phyloP scores from a whole-genome alignment of 2,888 invertebrate genomes.

The Conus canariensis region DNA sequence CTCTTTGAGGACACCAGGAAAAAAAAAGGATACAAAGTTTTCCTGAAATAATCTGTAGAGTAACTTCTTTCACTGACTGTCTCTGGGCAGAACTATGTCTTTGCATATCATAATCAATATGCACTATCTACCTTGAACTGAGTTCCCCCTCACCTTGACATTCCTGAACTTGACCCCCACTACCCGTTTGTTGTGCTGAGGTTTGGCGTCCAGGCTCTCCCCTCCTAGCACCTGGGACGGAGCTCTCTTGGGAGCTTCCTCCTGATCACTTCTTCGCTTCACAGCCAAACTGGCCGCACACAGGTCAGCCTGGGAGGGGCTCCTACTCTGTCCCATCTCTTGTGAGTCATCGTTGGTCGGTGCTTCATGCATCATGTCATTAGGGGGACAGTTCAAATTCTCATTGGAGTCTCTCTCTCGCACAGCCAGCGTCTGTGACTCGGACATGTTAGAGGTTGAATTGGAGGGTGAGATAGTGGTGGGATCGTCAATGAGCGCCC shows the following conservation, averaged over 20 bases:
- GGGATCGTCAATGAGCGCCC: constrained; percentile 35
- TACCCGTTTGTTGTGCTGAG: constrained; percentile 36
- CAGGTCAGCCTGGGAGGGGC: constrained; percentile 8
- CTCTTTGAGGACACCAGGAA: too few relatives aligned
- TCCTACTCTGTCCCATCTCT: constrained; percentile 10
- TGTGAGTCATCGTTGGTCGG: constrained; percentile 33
- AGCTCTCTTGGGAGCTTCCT: constrained; percentile 43
- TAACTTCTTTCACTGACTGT: too few relatives aligned
- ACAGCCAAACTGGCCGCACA: constrained; percentile 42
- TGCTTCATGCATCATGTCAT: constrained; percentile 30
- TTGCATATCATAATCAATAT: too few relatives aligned
- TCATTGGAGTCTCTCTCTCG: constrained; percentile 73
- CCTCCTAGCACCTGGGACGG: constrained; percentile 30
- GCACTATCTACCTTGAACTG: too few relatives aligned
- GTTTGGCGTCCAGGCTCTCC: constrained; percentile 44
- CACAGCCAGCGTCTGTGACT: constrained; percentile 46
- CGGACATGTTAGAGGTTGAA: constrained; percentile 31
- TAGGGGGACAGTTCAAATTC: constrained; percentile 66
- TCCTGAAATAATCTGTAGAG: too few relatives aligned
- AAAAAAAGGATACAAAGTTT: too few relatives aligned
- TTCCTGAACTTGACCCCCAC: constrained; percentile 49
- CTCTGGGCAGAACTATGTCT: too few relatives aligned
- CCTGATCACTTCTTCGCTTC: constrained; percentile 54
- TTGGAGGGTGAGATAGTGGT: constrained; percentile 29
- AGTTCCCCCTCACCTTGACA: constrained; percentile 49